Base-by-base conservation (phyloP, 2,888 invertebrate species). In the Endomychus coccineus region DNA sequence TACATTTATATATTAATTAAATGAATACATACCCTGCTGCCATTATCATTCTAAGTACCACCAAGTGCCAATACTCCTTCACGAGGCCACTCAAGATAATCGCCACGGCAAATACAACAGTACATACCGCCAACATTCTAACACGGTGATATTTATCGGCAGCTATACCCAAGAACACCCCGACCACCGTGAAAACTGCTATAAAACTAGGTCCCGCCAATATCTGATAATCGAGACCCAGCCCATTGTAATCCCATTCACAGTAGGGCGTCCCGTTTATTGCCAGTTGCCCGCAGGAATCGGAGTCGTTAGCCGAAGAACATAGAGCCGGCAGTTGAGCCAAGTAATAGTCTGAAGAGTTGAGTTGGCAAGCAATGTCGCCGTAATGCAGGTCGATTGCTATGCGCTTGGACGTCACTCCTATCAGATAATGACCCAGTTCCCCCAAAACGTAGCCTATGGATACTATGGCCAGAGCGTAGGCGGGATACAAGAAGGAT, bases 131-230 rank as follows among this genome's bases (percentile, higher is more conserved):
- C 44, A 92, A 70, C 61, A 87, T 71, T 40, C 75, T 73, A 0
- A 87, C 83, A 44, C 91, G 73, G 71, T 83, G 75, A 62, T 69
- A 81, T 58, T 74, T 83, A 55, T 89, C 89, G 27, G 89, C 89
- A 1, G 84, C 78, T 34, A 86, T 71, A 1, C 92, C 91, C 50
- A 92, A 73, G 32, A 86, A 70, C 6, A 94, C 83, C 1, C 92
- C 92, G 19, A 83, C 82, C 29, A 94, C 72, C 1, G 92, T 92
- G 67, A 87, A 94, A 19, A 92, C 82, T 2, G 89, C 82, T 61
- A 94, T 91, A 68, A 90, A 94, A 46, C 87, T 85, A 0, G 94
- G 92, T 0, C 94, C 94, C 1, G 92, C 92, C 42, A 94, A 67
- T 44, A 92, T 78, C 68, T 94, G 92, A 67, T 94, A 94, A 59